Base-by-base conservation (phyloP, 2,113 vertebrate species). In the Sphaerodactylus townsendi region DNA sequence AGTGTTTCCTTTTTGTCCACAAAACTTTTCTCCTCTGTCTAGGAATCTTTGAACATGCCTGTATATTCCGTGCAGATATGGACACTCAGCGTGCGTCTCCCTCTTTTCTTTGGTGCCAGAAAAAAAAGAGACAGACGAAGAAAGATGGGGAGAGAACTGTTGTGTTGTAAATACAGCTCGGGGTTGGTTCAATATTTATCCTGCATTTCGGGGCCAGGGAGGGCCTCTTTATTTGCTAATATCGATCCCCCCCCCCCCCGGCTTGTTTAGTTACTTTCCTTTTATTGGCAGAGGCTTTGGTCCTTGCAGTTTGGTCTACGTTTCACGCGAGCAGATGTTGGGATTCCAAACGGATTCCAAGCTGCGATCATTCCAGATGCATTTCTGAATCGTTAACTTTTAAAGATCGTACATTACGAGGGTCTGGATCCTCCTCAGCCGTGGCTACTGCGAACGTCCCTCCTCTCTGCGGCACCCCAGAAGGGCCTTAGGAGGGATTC, bases 131-230 rank as follows among this genome's bases (percentile, higher is more conserved):
- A n/a, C 39, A 7, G 59, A 79, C 81, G 1, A 11, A 0, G 0
- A 81, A 92, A 87, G 92, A 85, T 86, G 91, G 92, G 89, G 89
- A 93, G 91, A 93, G 93, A 91, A 86, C 85, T 84, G 82, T 87
- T 90, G 90, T 92, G 91, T 90, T 91, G 68, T 23, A 84, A 78
- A 65, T 37, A 86, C 72, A 46, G 48, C 65, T 48, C 90, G 84
- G 85, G 90, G 85, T 75, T 28, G 64, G 72, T 91, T 90, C 68
- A 82, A 7, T 91, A 92, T 91, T 93, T 93, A 87, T 91, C 77
- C 90, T 85, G 88, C 85, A 84, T 93, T 88, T 85, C 81, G 87
- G 88, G 91, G 25, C 19, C 30, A 46, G 59, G 79, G 46, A 33
- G 46, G 89, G 1, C 90, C 87, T 90, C 48, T 85, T 90, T 71